These are phyloP conservation scores for Dendropsophus ebraccatus DNA, from an alignment of 2,113 vertebrate species.

Conservation along the genomic window DNA sequence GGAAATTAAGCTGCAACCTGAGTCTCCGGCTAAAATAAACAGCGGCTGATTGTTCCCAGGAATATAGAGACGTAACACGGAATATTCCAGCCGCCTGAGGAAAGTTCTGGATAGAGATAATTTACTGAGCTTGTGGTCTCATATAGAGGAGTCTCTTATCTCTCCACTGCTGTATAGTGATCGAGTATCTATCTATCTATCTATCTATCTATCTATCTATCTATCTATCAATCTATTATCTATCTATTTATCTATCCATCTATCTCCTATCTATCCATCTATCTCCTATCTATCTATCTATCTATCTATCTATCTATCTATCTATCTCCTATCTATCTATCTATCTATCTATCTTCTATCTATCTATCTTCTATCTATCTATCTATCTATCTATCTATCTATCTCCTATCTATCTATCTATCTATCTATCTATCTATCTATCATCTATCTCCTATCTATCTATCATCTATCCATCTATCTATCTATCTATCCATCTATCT, in stretches of 20 bases:
- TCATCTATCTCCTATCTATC: background rate
- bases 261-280: background rate
- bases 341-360: background rate
- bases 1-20: background rate
- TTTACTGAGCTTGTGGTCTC: background rate
- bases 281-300: background rate
- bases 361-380: background rate
- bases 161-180: background rate
- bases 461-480: background rate
- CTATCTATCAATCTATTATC: background rate
- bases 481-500: background rate
- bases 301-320: background rate
- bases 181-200: background rate
- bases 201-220: conserved; percentile 10
- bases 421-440: background rate
- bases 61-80: background rate
- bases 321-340: background rate
- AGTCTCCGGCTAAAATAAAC: conserved; percentile 22
- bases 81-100: background rate
- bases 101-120: background rate
- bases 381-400: background rate
- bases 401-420: background rate
- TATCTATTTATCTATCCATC: background rate
- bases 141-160: background rate
- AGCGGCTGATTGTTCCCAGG: background rate